These are phyloP conservation scores for Hepsetus odoe DNA, from an alignment of 2,113 vertebrate genomes.

Conservation along the genomic window DNA sequence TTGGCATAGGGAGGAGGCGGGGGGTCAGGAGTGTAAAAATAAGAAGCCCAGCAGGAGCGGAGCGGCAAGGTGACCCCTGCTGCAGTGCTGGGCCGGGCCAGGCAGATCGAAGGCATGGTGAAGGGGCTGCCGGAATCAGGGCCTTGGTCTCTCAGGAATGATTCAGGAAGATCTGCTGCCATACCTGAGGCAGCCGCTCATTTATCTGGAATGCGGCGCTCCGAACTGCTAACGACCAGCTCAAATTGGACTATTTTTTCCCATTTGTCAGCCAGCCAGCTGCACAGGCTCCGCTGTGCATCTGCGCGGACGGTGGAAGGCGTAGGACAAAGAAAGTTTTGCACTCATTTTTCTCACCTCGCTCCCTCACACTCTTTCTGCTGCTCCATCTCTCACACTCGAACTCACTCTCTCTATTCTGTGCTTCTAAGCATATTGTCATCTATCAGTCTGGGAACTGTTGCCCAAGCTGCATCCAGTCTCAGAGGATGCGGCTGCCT, in stretches of 20 bases:
- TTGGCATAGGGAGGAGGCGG: slow-evolving; percentile 8
- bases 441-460: slow-evolving; percentile 68
- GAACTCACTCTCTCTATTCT: neutral
- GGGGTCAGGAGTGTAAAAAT: slow-evolving; percentile 74
- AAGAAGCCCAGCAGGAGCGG: slow-evolving; percentile 69
- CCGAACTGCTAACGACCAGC: slow-evolving; percentile 85
- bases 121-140: slow-evolving; percentile 69
- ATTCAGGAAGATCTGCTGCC: slow-evolving; percentile 81
- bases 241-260: slow-evolving; percentile 93
- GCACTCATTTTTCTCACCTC: slow-evolving; percentile 81
- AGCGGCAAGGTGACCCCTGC: slow-evolving; percentile 83
- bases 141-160: slow-evolving; percentile 75
- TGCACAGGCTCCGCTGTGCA: slow-evolving; percentile 82
- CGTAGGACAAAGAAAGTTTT: slow-evolving; percentile 82
- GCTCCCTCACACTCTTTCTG: slow-evolving; percentile 53
- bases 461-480: slow-evolving; percentile 52
- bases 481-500: slow-evolving; percentile 69
- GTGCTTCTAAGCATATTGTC: slow-evolving; percentile 64
- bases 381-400: slow-evolving; percentile 13
- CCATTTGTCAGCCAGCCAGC: slow-evolving; percentile 90
- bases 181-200: slow-evolving; percentile 84
- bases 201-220: slow-evolving; percentile 80
- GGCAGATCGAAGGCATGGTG: slow-evolving; percentile 75
- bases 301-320: slow-evolving; percentile 75
- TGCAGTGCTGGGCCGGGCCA: slow-evolving; percentile 59